phyloP scores from a whole-genome alignment of 1,140 invertebrate genomes.

The Zaprionus nigranus region DNA sequence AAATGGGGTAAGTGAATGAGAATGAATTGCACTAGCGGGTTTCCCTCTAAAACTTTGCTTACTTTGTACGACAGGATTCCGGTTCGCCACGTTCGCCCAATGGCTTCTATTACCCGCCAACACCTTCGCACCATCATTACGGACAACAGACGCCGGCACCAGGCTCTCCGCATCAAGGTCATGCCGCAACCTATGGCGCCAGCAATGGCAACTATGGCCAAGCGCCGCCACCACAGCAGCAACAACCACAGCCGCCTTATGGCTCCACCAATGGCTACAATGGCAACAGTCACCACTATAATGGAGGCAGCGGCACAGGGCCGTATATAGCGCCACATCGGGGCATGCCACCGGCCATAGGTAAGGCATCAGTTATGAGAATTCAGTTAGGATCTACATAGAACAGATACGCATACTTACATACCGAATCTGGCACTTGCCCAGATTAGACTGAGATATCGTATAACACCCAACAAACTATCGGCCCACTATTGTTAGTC shows the following conservation, averaged over 20 bases:
- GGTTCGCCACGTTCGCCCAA: conserved; percentile 82
- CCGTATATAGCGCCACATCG: conserved; percentile 85
- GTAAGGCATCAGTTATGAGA: conserved; percentile 29
- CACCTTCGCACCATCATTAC: conserved; percentile 85
- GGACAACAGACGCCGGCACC: conserved; percentile 72
- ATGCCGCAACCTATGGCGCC: conserved; percentile 58
- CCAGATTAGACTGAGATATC: too few relatives aligned
- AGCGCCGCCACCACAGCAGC: conserved; percentile 56
- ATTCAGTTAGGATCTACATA: too few relatives aligned
- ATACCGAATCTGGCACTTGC: too few relatives aligned
- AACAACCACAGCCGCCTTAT: conserved; percentile 49
- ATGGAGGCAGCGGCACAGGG: conserved; percentile 77
- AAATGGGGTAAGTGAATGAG: conserved; percentile 73
- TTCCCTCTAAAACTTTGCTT: background rate
- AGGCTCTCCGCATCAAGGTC: conserved; percentile 72
- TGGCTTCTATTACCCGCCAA: conserved; percentile 81
- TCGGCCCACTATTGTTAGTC: too few relatives aligned
- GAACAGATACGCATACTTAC: too few relatives aligned
- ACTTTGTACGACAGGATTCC: conserved; percentile 61
- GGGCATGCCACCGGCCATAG: conserved; percentile 84
- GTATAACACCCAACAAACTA: too few relatives aligned
- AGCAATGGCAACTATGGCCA: conserved; percentile 73
- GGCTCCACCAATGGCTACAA: conserved; percentile 75
- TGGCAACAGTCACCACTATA: conserved; percentile 80
- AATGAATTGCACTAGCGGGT: background rate